Percentiles rank a stretch among this genome's conserved stretches.
Conservation (phyloP, 2,888 invertebrate genomes). For the Hesperia comma region DNA sequence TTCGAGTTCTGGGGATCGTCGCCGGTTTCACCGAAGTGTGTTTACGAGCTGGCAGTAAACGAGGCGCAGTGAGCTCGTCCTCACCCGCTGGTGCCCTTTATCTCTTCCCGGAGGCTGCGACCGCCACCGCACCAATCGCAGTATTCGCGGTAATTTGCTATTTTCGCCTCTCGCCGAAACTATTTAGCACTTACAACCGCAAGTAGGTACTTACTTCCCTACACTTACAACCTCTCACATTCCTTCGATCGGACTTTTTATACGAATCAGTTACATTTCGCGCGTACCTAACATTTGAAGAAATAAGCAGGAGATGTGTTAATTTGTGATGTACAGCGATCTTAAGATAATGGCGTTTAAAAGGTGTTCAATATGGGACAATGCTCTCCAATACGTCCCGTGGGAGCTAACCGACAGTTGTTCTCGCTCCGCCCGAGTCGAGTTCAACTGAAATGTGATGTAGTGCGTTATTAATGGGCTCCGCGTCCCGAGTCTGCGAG, state of each 20-base stretch:
- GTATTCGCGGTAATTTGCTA: constrained; percentile 76
- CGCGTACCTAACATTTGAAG: neutral
- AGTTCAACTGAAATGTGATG: constrained; percentile 44
- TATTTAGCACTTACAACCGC: constrained; percentile 57
- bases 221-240: constrained; percentile 68
- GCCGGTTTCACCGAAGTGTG: constrained; percentile 67
- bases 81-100: constrained; percentile 67
- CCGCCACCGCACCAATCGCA: constrained; percentile 70
- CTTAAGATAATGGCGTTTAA: neutral
- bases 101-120: constrained; percentile 78
- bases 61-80: constrained; percentile 63
- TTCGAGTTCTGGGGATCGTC: constrained; percentile 52
- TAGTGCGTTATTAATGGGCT: constrained; percentile 58
- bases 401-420: constrained; percentile 22
- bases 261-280: constrained; percentile 2
- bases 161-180: constrained; percentile 75
- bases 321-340: neutral
- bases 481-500: constrained; percentile 56
- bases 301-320: neutral
- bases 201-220: too few species aligned
- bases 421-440: constrained; percentile 22
- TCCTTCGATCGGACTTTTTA: constrained; percentile 59
- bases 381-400: constrained; percentile 29
- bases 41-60: constrained; percentile 78
- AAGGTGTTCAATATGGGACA: too few species aligned